Conservation (phyloP, 2,113 vertebrate species). For the Tor tambroides region DNA sequence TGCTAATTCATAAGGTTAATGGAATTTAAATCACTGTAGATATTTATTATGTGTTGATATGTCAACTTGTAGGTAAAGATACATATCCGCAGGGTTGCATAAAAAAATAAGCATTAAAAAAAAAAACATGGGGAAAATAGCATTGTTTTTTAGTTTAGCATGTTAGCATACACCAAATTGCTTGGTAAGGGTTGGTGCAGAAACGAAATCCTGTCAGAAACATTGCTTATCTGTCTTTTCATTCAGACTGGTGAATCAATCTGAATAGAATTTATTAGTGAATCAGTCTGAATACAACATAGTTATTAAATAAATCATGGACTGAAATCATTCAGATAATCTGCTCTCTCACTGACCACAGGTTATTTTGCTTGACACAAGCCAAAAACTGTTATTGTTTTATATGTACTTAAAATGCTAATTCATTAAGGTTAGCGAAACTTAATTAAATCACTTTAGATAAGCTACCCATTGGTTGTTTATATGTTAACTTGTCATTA, state of each 20-base stretch:
- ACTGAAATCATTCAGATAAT: background rate
- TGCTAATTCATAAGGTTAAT: background rate
- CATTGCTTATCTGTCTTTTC: background rate
- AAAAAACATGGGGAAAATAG: no score
- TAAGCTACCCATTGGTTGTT: background rate
- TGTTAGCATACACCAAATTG: background rate
- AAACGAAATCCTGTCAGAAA: background rate
- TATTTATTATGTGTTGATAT: no score
- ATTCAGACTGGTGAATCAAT: background rate
- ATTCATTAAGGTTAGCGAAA: background rate
- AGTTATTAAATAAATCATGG: background rate
- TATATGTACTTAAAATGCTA: background rate
- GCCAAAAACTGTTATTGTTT: no score
- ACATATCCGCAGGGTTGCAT: no score
- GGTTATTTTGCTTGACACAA: background rate
- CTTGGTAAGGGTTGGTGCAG: background rate
- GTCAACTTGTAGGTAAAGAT: no score
- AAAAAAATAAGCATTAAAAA: no score
- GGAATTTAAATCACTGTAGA: background rate
- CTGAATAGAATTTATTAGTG: background rate
- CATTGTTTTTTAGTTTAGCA: no score
- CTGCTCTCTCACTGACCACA: background rate
- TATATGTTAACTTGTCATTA: background rate
- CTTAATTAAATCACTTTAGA: background rate
- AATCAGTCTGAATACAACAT: background rate